phyloP scores from a whole-genome alignment of 1,140 invertebrate species.

The Leptoteleia sp. region DNA sequence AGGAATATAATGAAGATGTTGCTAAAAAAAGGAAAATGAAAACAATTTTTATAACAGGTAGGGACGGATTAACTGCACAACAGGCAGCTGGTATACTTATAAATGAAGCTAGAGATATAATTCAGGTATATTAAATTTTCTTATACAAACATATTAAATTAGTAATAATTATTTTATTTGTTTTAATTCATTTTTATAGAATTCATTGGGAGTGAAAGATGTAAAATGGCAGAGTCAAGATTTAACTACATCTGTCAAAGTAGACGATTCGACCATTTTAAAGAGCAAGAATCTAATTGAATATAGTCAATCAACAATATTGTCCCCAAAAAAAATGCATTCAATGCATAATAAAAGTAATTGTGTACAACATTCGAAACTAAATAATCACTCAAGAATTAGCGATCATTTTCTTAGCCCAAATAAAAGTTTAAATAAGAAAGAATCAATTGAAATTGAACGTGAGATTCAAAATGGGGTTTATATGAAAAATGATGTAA shows the following conservation, averaged over 20 bases:
- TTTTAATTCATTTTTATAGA: conserved; percentile 71
- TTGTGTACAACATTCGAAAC: no score
- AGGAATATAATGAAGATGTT: conserved; percentile 80
- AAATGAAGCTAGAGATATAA: conserved; percentile 87
- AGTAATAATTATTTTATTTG: no score
- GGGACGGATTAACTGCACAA: conserved; percentile 82
- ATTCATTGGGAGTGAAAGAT: conserved; percentile 80
- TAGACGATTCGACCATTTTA: conserved; percentile 9
- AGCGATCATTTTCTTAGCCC: no score
- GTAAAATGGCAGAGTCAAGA: conserved; percentile 74
- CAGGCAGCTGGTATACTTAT: conserved; percentile 92
- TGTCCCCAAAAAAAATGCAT: no score
- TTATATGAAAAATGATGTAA: conserved; percentile 6
- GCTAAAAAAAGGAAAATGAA: conserved; percentile 85
- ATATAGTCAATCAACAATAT: no score
- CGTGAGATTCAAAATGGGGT: no score
- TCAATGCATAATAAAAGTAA: no score
- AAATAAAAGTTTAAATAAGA: no score
- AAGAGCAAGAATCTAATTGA: no score
- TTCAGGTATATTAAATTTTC: conserved; percentile 75
- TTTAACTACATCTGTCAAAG: neutral
- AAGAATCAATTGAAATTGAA: no score
- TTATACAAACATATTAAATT: no score
- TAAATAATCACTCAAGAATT: no score
- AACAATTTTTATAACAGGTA: conserved; percentile 87